Evolutionary conservation across 1,140 invertebrate genomes (phyloP).

Genomic region (Belonocnema kinseyi): DNA sequence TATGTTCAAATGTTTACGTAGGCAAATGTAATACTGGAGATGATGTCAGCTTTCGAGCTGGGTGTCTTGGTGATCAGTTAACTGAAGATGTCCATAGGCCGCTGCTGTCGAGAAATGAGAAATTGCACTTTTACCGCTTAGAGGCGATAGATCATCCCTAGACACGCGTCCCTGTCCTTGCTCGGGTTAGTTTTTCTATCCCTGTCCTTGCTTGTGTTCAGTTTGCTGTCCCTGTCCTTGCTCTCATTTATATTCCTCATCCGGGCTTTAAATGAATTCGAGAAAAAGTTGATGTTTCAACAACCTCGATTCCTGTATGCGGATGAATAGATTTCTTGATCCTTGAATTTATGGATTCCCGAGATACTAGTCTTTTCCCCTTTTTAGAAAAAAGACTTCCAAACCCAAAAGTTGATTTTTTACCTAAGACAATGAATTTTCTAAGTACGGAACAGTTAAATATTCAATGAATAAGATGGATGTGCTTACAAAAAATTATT

Average conservation of each 20-base stretch:
- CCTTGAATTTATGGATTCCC: no score
- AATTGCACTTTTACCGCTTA: conserved; percentile 23
- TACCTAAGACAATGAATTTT: no score
- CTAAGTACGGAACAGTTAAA: no score
- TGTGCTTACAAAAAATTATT: no score
- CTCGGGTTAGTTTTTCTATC: no score
- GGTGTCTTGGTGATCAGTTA: conserved; percentile 40
- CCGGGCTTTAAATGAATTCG: neutral
- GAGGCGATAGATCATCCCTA: neutral
- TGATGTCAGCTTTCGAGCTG: conserved; percentile 59
- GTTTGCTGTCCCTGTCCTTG: neutral
- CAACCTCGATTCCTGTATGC: neutral
- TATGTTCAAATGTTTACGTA: conserved; percentile 59
- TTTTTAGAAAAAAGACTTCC: no score
- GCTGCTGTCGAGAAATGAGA: conserved; percentile 3
- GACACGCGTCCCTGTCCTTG: neutral
- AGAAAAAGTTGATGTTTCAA: neutral
- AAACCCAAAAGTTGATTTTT: no score
- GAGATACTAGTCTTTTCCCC: no score
- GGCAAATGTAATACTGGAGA: conserved; percentile 65
- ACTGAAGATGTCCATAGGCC: conserved; percentile 6
- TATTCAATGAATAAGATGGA: no score
- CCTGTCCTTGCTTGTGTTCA: no score
- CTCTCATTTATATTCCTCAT: neutral
- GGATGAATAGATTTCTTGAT: neutral